Percentiles rank a stretch among this genome's conserved stretches.
Conservation (phyloP, 2,888 invertebrate species). For the Microplitis manilae region DNA sequence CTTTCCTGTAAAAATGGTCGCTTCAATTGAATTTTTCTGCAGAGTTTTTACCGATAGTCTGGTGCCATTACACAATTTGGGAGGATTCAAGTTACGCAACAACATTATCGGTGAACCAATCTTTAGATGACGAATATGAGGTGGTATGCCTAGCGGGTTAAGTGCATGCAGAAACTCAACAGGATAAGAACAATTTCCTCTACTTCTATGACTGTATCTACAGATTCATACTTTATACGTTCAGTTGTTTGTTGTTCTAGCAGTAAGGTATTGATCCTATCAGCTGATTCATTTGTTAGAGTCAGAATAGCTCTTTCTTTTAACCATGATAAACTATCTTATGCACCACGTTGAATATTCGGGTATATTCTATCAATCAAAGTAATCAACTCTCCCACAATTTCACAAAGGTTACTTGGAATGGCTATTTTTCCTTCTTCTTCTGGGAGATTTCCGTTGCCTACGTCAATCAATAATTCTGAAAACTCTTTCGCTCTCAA, state of each 20-base stretch:
- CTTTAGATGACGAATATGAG: slow-evolving; percentile 3
- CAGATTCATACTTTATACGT: not conserved
- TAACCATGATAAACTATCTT: too few relatives aligned
- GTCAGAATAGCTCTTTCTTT: too few relatives aligned
- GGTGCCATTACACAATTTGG: too few relatives aligned
- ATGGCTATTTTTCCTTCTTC: not conserved
- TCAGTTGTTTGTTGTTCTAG: not conserved
- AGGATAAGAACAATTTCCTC: not conserved
- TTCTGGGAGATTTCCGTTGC: not conserved
- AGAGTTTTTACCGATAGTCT: too few relatives aligned
- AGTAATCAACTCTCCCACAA: too few relatives aligned
- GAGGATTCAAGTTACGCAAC: too few relatives aligned
- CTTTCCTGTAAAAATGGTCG: too few relatives aligned
- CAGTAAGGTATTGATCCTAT: not conserved
- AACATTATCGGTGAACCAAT: too few relatives aligned
- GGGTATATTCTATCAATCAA: too few relatives aligned
- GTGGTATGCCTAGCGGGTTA: slow-evolving; percentile 1
- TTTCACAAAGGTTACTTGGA: not conserved
- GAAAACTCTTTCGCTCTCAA: not conserved
- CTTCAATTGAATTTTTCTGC: too few relatives aligned
- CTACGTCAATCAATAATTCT: not conserved
- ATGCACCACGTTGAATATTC: too few relatives aligned
- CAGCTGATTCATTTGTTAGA: too few relatives aligned
- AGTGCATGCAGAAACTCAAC: not conserved
- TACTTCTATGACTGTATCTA: not conserved